Evolutionary conservation across 2,113 vertebrate genomes (phyloP).

Genomic region (Scomber japonicus): DNA sequence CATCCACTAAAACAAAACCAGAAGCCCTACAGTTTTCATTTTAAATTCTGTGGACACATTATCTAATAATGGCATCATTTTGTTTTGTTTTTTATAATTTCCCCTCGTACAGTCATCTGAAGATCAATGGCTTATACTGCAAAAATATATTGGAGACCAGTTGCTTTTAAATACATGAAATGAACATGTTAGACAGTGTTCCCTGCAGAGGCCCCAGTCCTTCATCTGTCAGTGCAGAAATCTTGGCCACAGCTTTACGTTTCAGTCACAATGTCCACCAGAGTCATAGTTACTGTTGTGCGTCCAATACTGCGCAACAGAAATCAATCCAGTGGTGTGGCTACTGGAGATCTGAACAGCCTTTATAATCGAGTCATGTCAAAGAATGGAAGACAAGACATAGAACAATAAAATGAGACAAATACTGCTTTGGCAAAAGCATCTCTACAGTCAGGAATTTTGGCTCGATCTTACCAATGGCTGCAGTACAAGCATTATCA

Average conservation of each 20-base stretch:
- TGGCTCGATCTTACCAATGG: constrained; percentile 35
- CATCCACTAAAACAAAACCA: constrained; percentile 10
- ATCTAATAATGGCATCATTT: neutral
- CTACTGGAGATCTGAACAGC: neutral
- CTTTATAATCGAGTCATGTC: constrained; percentile 11
- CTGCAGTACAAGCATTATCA: constrained; percentile 8
- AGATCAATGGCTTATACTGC: neutral
- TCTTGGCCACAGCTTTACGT: neutral
- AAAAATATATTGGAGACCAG: constrained; percentile 21
- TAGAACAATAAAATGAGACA: constrained; percentile 5
- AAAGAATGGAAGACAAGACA: constrained; percentile 26
- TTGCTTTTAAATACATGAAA: constrained; percentile 37
- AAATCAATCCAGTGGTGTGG: neutral
- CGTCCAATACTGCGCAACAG: constrained; percentile 21
- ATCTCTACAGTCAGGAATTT: constrained; percentile 45
- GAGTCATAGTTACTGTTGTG: neutral
- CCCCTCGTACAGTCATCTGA: constrained; percentile 3
- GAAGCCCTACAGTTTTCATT: neutral
- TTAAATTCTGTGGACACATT: neutral
- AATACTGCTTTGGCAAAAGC: constrained; percentile 64
- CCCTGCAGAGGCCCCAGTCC: neutral
- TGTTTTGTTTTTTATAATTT: neutral
- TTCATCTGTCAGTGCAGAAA: constrained; percentile 18
- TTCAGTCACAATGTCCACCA: constrained; percentile 10
- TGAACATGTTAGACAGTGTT: neutral